These are phyloP conservation scores for Scaeva pyrastri DNA, from an alignment of 2,888 invertebrate genomes.

Conservation along the genomic window DNA sequence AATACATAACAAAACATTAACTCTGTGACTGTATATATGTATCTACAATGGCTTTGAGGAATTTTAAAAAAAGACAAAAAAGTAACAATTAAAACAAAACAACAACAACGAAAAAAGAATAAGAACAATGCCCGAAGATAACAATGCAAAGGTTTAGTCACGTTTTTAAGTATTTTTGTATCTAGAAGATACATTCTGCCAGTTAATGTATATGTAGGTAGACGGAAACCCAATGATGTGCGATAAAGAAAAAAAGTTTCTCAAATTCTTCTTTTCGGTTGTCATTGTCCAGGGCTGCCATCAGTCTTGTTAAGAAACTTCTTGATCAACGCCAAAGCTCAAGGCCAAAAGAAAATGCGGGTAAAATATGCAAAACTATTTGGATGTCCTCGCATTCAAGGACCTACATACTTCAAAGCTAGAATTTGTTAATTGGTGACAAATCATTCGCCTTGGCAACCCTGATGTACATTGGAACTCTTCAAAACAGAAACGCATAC, in stretches of 20 bases:
- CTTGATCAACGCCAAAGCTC: too few relatives aligned
- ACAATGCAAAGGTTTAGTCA: conserved; percentile 58
- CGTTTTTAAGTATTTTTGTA: conserved; percentile 50
- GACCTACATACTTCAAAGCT: background rate
- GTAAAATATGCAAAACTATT: background rate
- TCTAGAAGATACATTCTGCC: conserved; percentile 29
- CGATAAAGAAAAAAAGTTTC: conserved; percentile 35
- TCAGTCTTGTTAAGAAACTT: background rate
- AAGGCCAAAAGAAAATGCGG: too few relatives aligned
- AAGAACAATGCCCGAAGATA: conserved; percentile 37
- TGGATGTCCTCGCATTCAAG: background rate
- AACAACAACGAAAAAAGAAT: conserved; percentile 18
- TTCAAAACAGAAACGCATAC: conserved; percentile 3
- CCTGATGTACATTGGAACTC: background rate
- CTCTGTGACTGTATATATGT: too few relatives aligned
- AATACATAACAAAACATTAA: conserved; percentile 69
- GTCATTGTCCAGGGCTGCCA: background rate
- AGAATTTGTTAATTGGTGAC: background rate
- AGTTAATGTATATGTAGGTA: conserved; percentile 46
- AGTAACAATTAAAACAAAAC: background rate
- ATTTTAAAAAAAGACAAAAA: conserved; percentile 23
- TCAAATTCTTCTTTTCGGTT: background rate
- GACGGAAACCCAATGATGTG: conserved; percentile 64
- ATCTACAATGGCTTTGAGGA: conserved; percentile 52
- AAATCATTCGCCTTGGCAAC: background rate